These are phyloP conservation scores for Caenorhabditis sp. DNA, from an alignment of 2,888 invertebrate genomes.

Conservation along the genomic window DNA sequence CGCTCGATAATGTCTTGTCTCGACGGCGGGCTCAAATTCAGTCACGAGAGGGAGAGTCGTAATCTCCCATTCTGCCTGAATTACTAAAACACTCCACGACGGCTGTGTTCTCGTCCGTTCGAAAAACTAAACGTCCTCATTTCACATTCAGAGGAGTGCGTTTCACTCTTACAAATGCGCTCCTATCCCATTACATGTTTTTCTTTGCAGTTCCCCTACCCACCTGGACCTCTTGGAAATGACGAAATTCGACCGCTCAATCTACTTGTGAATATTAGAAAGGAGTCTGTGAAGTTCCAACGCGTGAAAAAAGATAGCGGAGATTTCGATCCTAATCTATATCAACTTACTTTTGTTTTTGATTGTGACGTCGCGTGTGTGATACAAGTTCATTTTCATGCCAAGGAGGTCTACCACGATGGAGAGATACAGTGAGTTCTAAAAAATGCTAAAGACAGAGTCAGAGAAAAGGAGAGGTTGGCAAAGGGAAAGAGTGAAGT, in stretches of 20 bases:
- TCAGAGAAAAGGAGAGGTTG: not conserved
- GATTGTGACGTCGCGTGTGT: constrained; percentile 96
- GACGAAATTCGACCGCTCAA: constrained; percentile 98
- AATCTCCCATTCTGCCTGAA: constrained; percentile 1
- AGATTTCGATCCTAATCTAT: constrained; percentile 85
- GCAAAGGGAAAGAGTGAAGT: not conserved
- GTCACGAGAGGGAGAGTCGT: constrained; percentile 5
- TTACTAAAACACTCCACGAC: not conserved
- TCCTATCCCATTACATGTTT: not conserved
- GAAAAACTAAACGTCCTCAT: not conserved
- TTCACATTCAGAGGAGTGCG: not conserved
- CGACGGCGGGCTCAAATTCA: not conserved
- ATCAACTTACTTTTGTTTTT: constrained; percentile 97
- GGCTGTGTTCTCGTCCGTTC: not conserved
- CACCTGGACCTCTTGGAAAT: constrained; percentile 87
- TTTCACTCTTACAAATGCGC: not conserved
- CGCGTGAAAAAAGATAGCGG: constrained; percentile 80
- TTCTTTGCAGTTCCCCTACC: constrained; percentile 85
- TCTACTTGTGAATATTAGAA: constrained; percentile 95
- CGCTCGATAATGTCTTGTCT: constrained; percentile 4
- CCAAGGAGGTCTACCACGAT: constrained; percentile 90
- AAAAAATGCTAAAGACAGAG: too few relatives aligned
- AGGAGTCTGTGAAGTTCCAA: constrained; percentile 95
- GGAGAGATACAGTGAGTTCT: constrained; percentile 68
- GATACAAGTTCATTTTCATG: constrained; percentile 96